Conservation (phyloP, 2,113 vertebrate genomes). For the Thymallus thymallus region DNA sequence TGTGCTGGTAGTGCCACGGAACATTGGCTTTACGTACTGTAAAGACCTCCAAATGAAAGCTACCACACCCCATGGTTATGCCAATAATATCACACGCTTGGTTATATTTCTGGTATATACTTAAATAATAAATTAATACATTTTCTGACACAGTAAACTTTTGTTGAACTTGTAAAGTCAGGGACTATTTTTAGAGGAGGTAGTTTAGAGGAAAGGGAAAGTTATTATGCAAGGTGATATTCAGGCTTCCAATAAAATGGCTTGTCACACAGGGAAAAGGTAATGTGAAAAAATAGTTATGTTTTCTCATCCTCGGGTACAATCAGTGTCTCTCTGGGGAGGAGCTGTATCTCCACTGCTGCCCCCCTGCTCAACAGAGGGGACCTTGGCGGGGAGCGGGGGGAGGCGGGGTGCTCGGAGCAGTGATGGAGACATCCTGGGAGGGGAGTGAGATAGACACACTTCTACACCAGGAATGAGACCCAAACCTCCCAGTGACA, state of each 20-base stretch:
- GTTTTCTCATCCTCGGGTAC: conserved; percentile 55
- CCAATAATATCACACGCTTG: no score
- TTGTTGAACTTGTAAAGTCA: neutral
- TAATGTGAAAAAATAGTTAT: conserved; percentile 43
- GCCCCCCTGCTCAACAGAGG: no score
- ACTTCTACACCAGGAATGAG: conserved; percentile 21
- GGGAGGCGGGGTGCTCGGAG: no score
- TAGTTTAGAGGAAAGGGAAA: conserved; percentile 21
- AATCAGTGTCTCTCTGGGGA: conserved; percentile 63
- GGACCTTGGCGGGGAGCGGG: no score
- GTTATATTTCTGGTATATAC: no score
- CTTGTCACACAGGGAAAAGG: conserved; percentile 42
- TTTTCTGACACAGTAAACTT: no score
- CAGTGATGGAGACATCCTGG: conserved; percentile 61
- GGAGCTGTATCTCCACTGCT: conserved; percentile 12
- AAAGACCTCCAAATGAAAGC: no score
- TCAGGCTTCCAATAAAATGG: conserved; percentile 8
- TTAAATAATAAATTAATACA: no score
- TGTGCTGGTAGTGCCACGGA: no score
- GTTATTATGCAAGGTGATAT: conserved; percentile 58
- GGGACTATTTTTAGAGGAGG: conserved; percentile 35
- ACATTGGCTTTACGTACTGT: no score
- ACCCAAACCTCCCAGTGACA: conserved; percentile 46
- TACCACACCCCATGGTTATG: no score
- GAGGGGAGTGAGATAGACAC: conserved; percentile 27